A percentile compares a stretch with the other conserved stretches of the same genome.
Conservation (phyloP, 2,888 invertebrate genomes). For the Drosophila mettleri region DNA sequence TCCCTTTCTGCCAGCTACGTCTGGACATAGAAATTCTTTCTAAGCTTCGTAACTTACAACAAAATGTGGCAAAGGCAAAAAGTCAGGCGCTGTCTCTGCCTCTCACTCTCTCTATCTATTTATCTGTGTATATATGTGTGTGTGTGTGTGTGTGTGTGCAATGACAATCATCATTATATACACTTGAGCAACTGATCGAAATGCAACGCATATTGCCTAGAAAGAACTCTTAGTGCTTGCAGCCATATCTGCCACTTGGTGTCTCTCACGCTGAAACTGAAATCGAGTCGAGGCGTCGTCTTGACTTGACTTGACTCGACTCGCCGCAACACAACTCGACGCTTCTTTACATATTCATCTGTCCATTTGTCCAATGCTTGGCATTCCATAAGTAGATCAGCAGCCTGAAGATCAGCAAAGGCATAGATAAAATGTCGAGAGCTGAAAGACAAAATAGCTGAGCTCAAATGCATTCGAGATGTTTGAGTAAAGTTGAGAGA, state of each 20-base stretch:
- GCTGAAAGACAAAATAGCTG: background rate
- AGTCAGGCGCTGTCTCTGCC: constrained; percentile 14
- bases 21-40: constrained; percentile 68
- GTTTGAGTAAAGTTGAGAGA: constrained; percentile 10
- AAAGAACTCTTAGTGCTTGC: constrained; percentile 12
- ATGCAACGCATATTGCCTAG: constrained; percentile 32
- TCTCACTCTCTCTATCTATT: background rate
- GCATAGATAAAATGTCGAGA: constrained; percentile 21
- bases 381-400: constrained; percentile 40
- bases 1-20: constrained; percentile 25
- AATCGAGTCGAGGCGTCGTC: constrained; percentile 23
- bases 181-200: constrained; percentile 50
- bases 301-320: constrained; percentile 1
- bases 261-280: constrained; percentile 16
- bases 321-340: constrained; percentile 1
- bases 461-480: constrained; percentile 15
- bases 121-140: constrained; percentile 18
- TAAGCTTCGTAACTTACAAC: constrained; percentile 48
- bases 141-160: constrained; percentile 33
- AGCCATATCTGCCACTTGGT: constrained; percentile 18
- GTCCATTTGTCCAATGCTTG: constrained; percentile 19
- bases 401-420: constrained; percentile 26
- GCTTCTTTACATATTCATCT: constrained; percentile 2
- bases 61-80: constrained; percentile 50
- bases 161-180: constrained; percentile 73